phyloP scores from a whole-genome alignment of 2,888 invertebrate genomes.

The Heliconius hortense region DNA sequence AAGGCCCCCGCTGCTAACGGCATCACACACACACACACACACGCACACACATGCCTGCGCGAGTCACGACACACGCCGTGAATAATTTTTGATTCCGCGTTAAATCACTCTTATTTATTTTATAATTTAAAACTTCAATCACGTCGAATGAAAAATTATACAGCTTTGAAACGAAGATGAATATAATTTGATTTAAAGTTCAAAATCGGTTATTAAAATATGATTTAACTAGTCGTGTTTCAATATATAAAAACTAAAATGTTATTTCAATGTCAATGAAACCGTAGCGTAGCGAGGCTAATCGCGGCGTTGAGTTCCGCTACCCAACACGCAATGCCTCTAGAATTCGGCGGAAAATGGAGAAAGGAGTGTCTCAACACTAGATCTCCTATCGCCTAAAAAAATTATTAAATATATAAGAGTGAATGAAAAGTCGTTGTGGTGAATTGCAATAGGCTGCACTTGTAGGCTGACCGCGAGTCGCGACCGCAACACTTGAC shows the following conservation, averaged over 20 bases:
- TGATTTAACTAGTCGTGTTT: background rate
- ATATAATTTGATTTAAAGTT: background rate
- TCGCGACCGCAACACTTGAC: slow-evolving; percentile 12
- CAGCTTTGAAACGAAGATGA: background rate
- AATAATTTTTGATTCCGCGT: slow-evolving; percentile 30
- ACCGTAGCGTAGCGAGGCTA: no score
- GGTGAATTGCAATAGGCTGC: no score
- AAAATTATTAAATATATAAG: no score
- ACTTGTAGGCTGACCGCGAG: background rate
- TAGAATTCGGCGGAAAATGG: no score
- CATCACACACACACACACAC: slow-evolving; percentile 31
- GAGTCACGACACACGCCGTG: slow-evolving; percentile 24
- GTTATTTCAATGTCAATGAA: no score
- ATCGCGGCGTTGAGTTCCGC: no score
- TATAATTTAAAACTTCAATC: background rate
- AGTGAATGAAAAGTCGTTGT: no score
- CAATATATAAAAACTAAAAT: background rate
- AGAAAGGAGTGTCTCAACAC: no score
- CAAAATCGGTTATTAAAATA: background rate
- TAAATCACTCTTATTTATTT: slow-evolving; percentile 16
- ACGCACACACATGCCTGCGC: background rate
- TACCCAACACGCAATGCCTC: no score
- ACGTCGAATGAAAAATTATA: background rate
- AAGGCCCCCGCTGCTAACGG: slow-evolving; percentile 41
- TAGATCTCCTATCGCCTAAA: no score